phyloP scores from a whole-genome alignment of 2,888 invertebrate genomes.

The Leptinotarsa juncta region DNA sequence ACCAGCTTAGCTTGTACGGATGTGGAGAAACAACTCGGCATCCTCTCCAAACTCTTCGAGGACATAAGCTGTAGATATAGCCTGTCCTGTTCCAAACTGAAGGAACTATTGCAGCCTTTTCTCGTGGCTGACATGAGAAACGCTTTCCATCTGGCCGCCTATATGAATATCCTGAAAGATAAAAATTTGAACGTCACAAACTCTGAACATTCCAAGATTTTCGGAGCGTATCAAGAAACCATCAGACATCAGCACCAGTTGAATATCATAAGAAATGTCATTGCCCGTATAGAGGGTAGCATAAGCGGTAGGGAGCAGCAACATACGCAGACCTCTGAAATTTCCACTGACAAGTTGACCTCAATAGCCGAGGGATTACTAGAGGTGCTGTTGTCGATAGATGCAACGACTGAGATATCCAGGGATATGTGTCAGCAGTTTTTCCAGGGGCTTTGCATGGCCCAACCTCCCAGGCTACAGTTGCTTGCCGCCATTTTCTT shows the following conservation, averaged over 20 bases:
- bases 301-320: slow-evolving; percentile 32
- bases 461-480: slow-evolving; percentile 83
- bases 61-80: slow-evolving; percentile 86
- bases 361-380: slow-evolving; percentile 85
- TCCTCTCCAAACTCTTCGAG: slow-evolving; percentile 78
- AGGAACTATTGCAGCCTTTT: slow-evolving; percentile 82
- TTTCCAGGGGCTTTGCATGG: slow-evolving; percentile 80
- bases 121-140: slow-evolving; percentile 84
- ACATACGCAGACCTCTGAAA: slow-evolving; percentile 63
- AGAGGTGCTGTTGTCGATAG: slow-evolving; percentile 76
- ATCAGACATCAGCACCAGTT: slow-evolving; percentile 89
- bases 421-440: slow-evolving; percentile 71
- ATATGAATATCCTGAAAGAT: slow-evolving; percentile 71
- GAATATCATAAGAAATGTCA: slow-evolving; percentile 83
- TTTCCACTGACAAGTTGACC: slow-evolving; percentile 86
- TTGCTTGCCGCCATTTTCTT: slow-evolving; percentile 82
- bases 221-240: slow-evolving; percentile 77
- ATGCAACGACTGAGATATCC: slow-evolving; percentile 58
- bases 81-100: slow-evolving; percentile 85
- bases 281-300: slow-evolving; percentile 76
- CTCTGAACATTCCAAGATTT: slow-evolving; percentile 67
- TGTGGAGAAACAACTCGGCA: slow-evolving; percentile 72
- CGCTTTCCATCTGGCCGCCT: slow-evolving; percentile 85
- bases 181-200: slow-evolving; percentile 56
- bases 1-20: slow-evolving; percentile 60